phyloP scores from a whole-genome alignment of 2,797 vertebrate species.

The Acanthurus tractus region DNA sequence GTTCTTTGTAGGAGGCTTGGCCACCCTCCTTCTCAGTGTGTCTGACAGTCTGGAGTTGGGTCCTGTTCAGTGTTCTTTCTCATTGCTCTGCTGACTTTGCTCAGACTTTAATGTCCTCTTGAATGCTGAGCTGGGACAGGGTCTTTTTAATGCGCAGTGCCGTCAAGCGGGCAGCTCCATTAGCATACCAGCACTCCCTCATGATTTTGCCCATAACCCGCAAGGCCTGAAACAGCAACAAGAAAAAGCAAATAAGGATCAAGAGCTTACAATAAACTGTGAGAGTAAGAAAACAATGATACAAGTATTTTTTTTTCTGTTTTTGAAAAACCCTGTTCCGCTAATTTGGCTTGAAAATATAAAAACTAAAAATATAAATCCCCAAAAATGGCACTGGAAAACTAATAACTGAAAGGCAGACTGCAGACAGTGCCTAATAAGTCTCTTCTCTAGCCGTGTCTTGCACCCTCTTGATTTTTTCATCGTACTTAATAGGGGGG shows the following conservation, averaged over 20 bases:
- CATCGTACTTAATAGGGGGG: too few relatives aligned
- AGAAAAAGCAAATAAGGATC: not conserved
- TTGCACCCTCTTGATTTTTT: too few relatives aligned
- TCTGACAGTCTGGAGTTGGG: constrained; percentile 23
- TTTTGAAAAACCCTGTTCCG: too few relatives aligned
- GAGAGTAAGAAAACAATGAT: too few relatives aligned
- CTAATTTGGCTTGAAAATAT: too few relatives aligned
- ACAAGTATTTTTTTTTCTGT: too few relatives aligned
- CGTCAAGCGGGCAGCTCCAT: constrained; percentile 92
- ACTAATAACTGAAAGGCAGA: too few relatives aligned
- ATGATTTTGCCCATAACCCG: constrained; percentile 98
- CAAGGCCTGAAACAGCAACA: constrained; percentile 83
- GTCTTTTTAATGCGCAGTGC: constrained; percentile 98
- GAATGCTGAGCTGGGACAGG: constrained; percentile 94
- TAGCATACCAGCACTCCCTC: constrained; percentile 97
- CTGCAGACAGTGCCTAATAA: too few relatives aligned
- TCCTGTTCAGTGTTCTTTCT: constrained; percentile 22
- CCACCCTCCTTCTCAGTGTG: constrained; percentile 19
- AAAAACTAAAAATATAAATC: too few relatives aligned
- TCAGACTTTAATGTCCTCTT: constrained; percentile 97
- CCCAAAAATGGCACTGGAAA: too few relatives aligned
- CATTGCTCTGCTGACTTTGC: constrained; percentile 54
- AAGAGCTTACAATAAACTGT: not conserved
- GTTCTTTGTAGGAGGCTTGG: constrained; percentile 47
- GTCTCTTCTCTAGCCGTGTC: too few relatives aligned